A percentile compares a stretch with the other conserved stretches of the same genome.
Conservation (phyloP, 1,140 invertebrate species). For the Drosophila lacertosa region DNA sequence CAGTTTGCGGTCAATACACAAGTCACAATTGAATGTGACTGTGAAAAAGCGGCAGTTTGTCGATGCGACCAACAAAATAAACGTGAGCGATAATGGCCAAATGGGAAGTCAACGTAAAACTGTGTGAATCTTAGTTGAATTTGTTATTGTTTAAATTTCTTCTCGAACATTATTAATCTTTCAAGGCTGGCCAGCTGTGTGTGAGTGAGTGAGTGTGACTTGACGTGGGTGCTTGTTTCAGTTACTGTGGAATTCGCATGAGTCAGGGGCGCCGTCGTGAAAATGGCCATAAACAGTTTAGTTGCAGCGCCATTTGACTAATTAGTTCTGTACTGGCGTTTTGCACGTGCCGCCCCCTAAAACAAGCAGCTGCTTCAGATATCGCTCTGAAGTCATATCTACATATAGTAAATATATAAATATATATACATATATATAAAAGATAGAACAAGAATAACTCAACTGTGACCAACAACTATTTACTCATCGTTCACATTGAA, state of each 20-base stretch:
- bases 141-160: too few relatives aligned
- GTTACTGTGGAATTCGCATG: conserved; percentile 9
- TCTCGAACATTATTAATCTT: background rate
- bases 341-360: conserved; percentile 8
- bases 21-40: conserved; percentile 26
- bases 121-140: too few relatives aligned
- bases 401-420: background rate
- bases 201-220: too few relatives aligned
- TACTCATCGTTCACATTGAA: too few relatives aligned
- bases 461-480: too few relatives aligned
- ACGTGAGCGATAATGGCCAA: conserved; percentile 23
- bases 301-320: conserved; percentile 1
- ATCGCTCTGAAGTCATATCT: background rate
- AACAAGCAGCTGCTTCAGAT: conserved; percentile 1
- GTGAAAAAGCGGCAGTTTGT: background rate
- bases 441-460: too few relatives aligned
- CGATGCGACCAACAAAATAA: background rate
- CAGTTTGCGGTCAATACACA: conserved; percentile 69
- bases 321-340: conserved; percentile 9
- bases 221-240: background rate
- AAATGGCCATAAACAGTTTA: conserved; percentile 5
- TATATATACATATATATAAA: too few relatives aligned
- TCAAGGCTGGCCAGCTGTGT: conserved; percentile 2
- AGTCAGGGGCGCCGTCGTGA: background rate
- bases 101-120: background rate